Evolutionary conservation across 2,113 vertebrate species (phyloP), one percentile per base, ranked within the genome.

Genomic region (Cinclus cinclus): DNA sequence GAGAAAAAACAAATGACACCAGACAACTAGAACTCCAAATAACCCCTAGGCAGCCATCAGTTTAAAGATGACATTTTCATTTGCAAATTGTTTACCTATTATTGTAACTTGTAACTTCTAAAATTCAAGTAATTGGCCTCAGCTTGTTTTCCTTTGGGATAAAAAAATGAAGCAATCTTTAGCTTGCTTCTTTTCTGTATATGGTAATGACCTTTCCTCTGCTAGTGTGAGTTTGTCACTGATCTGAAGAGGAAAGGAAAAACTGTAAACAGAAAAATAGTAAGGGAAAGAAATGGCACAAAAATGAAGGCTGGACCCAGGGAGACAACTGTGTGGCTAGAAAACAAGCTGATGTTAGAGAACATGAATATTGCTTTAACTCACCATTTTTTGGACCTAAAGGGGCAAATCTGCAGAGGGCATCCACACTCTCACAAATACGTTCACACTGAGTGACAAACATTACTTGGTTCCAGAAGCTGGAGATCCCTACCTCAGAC

Each of bases 31-130:
- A 83, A 78, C 50, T 83, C 56, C 47, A 80, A 82, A 87, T 12
- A 89, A 87, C 77, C 71, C 52, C 74, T 60, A 93, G 62, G 83
- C 53, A 76, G 41, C 12, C 42, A 50, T 83, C 44, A 25, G 30
- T 93, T 90, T 55, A 78, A 80, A 94, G 55, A 59, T 58, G 67
- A 86, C 63, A 78, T 37, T 67, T 96, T 83, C 12, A 6, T 58
- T 85, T 93, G 64, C 67, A 88, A 95, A 83, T 60, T 60, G 53
- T 90, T 94, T 78, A 83, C 60, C 35, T 89, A 14, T 75, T 70
- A 83, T 53, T 85, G 23, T 37, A 75, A 76, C 63, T 64, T 39
- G n/a, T 55, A 76, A 73, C 59, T 93, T 85, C 68, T 37, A 88
- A 80, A 86, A 68, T 70, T 42, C 84, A 86, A 86, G 76, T 80